Conservation (phyloP, 2,113 vertebrate species). For the Rhagologus leucostigma region DNA sequence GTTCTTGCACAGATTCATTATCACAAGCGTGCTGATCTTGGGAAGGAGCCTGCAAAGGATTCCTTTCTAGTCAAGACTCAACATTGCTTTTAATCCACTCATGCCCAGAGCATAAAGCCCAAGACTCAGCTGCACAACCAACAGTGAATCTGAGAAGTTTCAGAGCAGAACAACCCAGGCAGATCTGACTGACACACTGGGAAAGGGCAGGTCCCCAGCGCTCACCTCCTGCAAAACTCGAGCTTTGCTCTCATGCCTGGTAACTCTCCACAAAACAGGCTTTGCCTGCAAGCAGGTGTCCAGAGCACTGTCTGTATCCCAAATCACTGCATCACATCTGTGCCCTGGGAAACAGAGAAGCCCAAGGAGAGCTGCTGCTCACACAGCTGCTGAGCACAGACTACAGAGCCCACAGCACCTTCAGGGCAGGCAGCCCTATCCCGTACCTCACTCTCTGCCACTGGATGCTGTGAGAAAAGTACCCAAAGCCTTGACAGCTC, state of each 20-base stretch:
- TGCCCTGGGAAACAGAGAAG: neutral
- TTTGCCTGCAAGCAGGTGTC: neutral
- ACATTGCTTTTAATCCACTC: neutral
- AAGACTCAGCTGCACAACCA: neutral
- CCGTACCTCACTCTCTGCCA: fast-evolving
- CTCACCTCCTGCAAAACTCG: neutral
- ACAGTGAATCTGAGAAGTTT: neutral
- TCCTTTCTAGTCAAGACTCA: neutral
- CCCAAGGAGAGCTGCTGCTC: neutral
- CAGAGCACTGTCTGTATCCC: neutral
- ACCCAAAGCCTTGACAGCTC: neutral
- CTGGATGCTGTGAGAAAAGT: neutral
- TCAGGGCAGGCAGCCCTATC: neutral
- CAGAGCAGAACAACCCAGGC: neutral
- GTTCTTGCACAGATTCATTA: neutral
- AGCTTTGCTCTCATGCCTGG: neutral
- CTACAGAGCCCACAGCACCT: neutral
- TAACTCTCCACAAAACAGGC: neutral
- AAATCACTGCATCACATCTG: neutral
- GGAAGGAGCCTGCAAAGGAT: neutral
- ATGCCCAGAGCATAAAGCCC: neutral
- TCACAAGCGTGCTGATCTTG: neutral
- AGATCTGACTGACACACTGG: neutral
- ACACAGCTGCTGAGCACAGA: neutral
- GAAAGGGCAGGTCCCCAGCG: neutral